phyloP scores from a whole-genome alignment of 2,888 invertebrate genomes.

The Gastrophysa polygoni region DNA sequence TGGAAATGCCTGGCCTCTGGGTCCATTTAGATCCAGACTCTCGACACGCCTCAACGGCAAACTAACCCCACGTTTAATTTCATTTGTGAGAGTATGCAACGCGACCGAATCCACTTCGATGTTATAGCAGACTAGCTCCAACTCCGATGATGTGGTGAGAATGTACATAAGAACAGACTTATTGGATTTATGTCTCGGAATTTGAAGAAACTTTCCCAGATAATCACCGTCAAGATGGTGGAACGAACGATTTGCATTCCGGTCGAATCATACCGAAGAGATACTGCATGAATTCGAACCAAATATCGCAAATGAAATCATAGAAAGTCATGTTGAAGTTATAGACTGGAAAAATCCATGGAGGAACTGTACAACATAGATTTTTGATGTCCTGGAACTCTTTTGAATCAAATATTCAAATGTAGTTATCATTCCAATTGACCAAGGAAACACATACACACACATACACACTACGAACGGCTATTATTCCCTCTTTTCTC shows the following conservation, averaged over 20 bases:
- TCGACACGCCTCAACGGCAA: constrained; percentile 33
- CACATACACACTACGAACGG: too few relatives aligned
- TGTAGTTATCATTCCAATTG: too few relatives aligned
- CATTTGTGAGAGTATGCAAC: constrained; percentile 32
- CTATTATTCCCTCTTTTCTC: too few relatives aligned
- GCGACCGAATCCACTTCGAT: constrained; percentile 4
- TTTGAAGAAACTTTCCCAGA: neutral
- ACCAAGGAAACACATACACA: too few relatives aligned
- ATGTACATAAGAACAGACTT: neutral
- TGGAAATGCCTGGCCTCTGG: constrained; percentile 20
- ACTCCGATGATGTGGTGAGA: neutral
- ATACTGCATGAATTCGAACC: too few relatives aligned
- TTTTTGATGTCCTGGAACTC: too few relatives aligned
- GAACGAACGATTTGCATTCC: neutral
- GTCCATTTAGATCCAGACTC: constrained; percentile 19
- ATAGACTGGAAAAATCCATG: too few relatives aligned
- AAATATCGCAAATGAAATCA: too few relatives aligned
- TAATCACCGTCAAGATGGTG: neutral
- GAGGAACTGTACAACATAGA: too few relatives aligned
- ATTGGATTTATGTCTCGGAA: neutral
- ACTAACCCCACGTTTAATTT: constrained; percentile 34
- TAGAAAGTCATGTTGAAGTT: too few relatives aligned
- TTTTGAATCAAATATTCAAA: too few relatives aligned
- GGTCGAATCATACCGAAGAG: too few relatives aligned
- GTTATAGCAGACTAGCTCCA: neutral